phyloP scores from a whole-genome alignment of 1,140 invertebrate species.

The Trinorchestia longiramus region DNA sequence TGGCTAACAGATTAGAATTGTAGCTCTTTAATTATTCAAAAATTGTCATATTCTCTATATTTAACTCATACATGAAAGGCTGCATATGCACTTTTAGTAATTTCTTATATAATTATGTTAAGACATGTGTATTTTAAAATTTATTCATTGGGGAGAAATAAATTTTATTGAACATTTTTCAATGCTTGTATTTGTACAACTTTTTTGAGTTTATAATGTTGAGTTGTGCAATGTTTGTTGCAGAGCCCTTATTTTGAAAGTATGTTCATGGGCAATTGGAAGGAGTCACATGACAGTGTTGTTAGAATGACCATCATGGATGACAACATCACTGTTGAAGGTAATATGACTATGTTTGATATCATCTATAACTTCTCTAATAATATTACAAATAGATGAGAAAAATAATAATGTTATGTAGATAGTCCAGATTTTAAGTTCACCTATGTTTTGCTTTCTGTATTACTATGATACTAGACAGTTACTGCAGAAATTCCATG shows the following conservation, averaged over 20 bases:
- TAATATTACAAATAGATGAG: too few relatives aligned
- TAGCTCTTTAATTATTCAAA: neutral
- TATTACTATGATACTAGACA: too few relatives aligned
- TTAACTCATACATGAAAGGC: neutral
- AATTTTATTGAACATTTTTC: neutral
- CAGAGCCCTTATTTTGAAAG: slow-evolving; percentile 85
- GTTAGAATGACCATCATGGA: slow-evolving; percentile 82
- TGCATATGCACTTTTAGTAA: neutral
- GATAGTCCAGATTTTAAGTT: too few relatives aligned
- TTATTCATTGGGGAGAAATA: neutral
- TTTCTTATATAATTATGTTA: neutral
- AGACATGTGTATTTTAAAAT: neutral
- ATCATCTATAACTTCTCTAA: too few relatives aligned
- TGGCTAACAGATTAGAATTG: neutral
- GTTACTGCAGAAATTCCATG: too few relatives aligned
- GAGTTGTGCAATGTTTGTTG: slow-evolving; percentile 63
- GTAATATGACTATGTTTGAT: slow-evolving; percentile 69
- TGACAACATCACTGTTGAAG: slow-evolving; percentile 79
- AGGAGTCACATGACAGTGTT: slow-evolving; percentile 78
- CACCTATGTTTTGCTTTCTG: too few relatives aligned
- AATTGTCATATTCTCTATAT: neutral
- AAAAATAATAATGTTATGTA: too few relatives aligned
- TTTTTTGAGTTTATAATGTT: neutral
- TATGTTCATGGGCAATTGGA: slow-evolving; percentile 88
- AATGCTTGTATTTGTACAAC: neutral